Conservation (phyloP, 2,888 invertebrate species). For the Papilio elwesi region DNA sequence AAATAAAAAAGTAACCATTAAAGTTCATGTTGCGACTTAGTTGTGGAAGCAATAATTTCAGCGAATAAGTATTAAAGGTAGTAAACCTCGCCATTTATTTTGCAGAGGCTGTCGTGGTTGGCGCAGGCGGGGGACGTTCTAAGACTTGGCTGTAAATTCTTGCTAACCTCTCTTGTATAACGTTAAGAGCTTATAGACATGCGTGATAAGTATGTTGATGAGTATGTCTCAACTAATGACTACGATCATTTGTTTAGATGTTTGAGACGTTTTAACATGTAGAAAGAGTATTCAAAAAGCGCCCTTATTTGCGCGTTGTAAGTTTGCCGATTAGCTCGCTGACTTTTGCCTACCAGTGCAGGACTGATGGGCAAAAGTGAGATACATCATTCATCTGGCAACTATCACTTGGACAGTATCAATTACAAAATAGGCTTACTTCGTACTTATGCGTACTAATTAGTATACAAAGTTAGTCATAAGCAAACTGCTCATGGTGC, state of each 20-base stretch:
- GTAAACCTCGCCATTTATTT: neutral
- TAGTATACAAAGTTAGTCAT: no score
- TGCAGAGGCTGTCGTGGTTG: neutral
- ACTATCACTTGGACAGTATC: no score
- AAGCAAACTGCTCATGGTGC: no score
- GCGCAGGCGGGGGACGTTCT: neutral
- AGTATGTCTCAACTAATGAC: neutral
- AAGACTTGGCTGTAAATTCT: neutral
- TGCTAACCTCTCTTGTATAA: neutral
- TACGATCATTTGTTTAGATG: neutral
- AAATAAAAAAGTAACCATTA: neutral
- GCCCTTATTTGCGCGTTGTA: no score
- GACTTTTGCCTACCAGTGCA: no score
- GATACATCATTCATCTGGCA: no score
- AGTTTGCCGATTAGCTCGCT: no score
- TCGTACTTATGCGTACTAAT: no score
- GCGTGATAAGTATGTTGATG: neutral
- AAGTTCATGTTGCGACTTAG: conserved; percentile 4
- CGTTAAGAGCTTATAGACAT: neutral
- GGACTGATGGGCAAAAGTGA: no score
- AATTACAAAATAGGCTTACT: no score
- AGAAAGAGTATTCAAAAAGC: no score
- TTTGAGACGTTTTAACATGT: no score
- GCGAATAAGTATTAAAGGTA: neutral
- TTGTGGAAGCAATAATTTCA: neutral